phyloP scores from a whole-genome alignment of 1,140 invertebrate species.

The Capitella teleta region DNA sequence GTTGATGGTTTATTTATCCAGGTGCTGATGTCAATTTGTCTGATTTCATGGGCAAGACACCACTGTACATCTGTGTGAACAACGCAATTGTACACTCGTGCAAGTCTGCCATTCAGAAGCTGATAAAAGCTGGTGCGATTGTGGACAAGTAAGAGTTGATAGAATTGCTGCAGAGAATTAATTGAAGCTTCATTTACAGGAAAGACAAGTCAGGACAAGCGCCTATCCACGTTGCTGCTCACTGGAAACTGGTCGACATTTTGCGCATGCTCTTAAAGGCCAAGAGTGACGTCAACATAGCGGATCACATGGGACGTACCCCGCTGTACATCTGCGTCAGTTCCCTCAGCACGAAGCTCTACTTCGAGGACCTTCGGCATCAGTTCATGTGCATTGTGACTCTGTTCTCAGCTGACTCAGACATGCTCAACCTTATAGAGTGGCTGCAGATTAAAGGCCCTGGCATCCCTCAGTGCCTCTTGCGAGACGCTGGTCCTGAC shows the following conservation, averaged over 20 bases:
- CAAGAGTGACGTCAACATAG: conserved; percentile 27
- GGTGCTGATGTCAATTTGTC: conserved; percentile 36
- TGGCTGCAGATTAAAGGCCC: conserved; percentile 39
- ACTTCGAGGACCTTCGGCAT: conserved; percentile 36
- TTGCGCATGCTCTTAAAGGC: conserved; percentile 27
- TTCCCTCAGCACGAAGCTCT: conserved; percentile 35
- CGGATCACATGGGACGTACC: conserved; percentile 32
- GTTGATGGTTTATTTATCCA: conserved; percentile 10
- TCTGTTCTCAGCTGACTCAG: conserved; percentile 31
- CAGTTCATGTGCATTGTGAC: conserved; percentile 33
- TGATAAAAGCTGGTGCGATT: conserved; percentile 31
- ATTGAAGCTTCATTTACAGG: too few relatives aligned
- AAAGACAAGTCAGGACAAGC: conserved; percentile 31
- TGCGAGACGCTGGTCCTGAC: conserved; percentile 20
- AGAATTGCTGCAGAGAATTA: too few relatives aligned
- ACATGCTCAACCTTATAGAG: conserved; percentile 38
- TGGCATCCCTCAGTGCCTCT: conserved; percentile 31
- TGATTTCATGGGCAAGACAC: conserved; percentile 35
- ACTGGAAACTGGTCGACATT: conserved; percentile 38
- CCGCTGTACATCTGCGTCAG: conserved; percentile 40
- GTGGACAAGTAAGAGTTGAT: conserved; percentile 28
- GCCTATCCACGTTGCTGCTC: conserved; percentile 36
- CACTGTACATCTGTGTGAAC: conserved; percentile 40
- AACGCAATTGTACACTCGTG: conserved; percentile 37
- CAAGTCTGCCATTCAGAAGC: conserved; percentile 28